Evolutionary conservation across 2,797 vertebrate species (phyloP), one percentile per base, ranked within the genome.

Genomic region (Siniperca obscura): DNA sequence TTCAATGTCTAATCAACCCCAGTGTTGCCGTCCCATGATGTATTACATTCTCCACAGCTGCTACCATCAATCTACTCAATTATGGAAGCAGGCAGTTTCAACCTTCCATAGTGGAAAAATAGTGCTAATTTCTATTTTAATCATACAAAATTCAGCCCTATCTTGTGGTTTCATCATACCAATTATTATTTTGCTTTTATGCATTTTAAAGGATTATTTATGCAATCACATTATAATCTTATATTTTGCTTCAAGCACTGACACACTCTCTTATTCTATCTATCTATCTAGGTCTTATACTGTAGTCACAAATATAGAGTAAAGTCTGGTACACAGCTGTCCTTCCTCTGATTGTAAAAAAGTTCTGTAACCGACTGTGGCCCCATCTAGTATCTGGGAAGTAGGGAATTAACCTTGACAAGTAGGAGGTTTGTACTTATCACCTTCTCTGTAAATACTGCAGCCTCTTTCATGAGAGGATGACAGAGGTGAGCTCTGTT

Each of bases 371-470:
- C 42, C 8, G 27, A 60, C 61, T 71, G 65, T 3, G 0, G 56
- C 38, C 50, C 66, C 42, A 19, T 73, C 52, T n/a, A 27, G 30
- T 76, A 25, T 77, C 57, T 66, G 62, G 70, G 16, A 83, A 76
- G 66, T 22, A n/a, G 25, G 34, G 64, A 44, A 75, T 84, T 86
- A 80, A 87, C 81, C 83, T 82, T 87, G 85, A 88, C 66, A 80
- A 44, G 67, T 17, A 40, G 50, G 42, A 81, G 27, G 68, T 79
- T 56, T 81, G 73, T 68, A 38, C 70, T 81, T 55, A 81, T 81
- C 73, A 73, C 71, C 80, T 30, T 76, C 50, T 74, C 48, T 46
- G 19, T 40, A 70, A 67, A 70, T 21, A 55, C 67, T 4, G 67
- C 71, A 30, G 73, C 61, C 52, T 83, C 69, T 59, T 50, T 59